These are phyloP conservation scores for Python bivittatus DNA, from an alignment of 2,113 vertebrate species.

Conservation along the genomic window DNA sequence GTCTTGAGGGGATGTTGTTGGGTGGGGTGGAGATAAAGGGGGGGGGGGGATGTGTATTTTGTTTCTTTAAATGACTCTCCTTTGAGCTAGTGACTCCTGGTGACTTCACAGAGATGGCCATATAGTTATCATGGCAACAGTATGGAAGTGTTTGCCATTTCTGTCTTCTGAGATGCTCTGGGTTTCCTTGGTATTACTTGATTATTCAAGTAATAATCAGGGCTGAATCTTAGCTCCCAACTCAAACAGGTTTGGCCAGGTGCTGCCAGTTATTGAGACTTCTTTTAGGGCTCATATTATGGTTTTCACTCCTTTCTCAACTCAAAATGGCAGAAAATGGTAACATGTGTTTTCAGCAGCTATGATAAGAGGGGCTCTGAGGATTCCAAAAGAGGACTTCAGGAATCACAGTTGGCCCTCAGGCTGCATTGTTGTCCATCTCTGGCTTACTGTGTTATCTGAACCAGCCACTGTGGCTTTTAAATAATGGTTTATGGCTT, in stretches of 20 bases:
- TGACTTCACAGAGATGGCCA: background rate
- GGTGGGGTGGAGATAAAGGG: too few species aligned
- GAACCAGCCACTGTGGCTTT: background rate
- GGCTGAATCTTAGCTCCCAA: background rate
- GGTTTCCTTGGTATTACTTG: background rate
- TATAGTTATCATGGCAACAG: background rate
- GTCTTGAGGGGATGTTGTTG: too few species aligned
- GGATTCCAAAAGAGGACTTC: background rate
- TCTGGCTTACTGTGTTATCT: background rate
- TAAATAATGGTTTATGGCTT: background rate
- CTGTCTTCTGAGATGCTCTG: background rate
- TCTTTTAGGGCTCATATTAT: background rate
- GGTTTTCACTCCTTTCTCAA: background rate
- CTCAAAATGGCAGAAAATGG: background rate
- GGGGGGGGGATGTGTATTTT: background rate
- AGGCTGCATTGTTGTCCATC: background rate
- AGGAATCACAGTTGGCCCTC: background rate
- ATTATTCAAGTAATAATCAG: background rate
- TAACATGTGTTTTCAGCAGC: background rate
- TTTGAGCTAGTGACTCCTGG: background rate
- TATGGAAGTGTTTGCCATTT: background rate
- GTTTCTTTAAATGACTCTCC: background rate
- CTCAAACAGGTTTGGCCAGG: background rate
- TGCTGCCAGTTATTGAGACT: background rate
- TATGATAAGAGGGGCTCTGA: background rate